Evolutionary conservation across 2,888 invertebrate species (phyloP).

Genomic region (Cryptophagus acutangulus): DNA sequence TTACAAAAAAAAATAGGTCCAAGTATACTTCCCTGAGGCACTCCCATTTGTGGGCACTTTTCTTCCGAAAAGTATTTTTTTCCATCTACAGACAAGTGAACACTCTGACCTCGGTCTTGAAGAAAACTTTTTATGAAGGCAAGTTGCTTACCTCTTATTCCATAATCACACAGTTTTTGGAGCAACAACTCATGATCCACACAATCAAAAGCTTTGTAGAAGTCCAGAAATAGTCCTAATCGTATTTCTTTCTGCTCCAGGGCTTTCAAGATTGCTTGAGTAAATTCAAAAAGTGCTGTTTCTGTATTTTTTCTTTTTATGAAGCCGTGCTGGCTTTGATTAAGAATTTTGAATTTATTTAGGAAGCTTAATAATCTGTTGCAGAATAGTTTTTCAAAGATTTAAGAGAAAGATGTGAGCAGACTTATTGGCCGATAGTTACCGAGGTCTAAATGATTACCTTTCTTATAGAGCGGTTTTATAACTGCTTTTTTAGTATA

Average conservation of each 20-base stretch:
- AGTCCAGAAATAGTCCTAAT: conserved; percentile 4
- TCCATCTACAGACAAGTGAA: not conserved
- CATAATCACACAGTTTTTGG: conserved; percentile 1
- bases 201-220: conserved; percentile 4
- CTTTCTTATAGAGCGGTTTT: not conserved
- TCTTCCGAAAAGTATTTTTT: not conserved
- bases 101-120: not conserved
- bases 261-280: not conserved
- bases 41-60: not conserved
- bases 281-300: not conserved
- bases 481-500: not conserved
- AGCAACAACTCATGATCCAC: conserved; percentile 4
- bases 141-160: conserved; percentile 1
- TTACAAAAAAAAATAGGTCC: not conserved
- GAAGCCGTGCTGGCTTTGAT: conserved; percentile 1
- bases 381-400: not conserved
- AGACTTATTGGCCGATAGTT: not conserved
- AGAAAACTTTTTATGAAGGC: not conserved
- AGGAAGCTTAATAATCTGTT: no score
- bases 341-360: not conserved
- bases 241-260: not conserved
- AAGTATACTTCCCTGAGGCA: not conserved
- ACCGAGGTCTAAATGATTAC: not conserved
- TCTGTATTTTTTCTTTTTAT: not conserved
- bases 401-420: not conserved